Evolutionary conservation across 2,888 invertebrate genomes (phyloP), one percentile per base, ranked within the genome.

Genomic region (Nyleta sp.): DNA sequence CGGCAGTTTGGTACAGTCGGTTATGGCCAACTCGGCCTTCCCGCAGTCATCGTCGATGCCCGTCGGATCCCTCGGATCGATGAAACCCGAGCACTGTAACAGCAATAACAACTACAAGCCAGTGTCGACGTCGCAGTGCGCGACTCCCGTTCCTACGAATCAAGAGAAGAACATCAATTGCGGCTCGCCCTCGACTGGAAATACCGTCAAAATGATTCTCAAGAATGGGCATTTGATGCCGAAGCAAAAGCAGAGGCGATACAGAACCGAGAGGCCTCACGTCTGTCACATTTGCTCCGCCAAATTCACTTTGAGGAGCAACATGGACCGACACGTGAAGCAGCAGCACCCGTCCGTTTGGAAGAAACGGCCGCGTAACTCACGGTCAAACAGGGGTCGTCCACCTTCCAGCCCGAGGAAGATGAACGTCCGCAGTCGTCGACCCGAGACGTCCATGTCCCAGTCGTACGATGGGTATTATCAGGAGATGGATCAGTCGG

Each of bases 261-360:
- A 97, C 87, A 93, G 97, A 74, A 97, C 97, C 18, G 97, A 98
- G 88, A 92, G 97, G 22, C 97, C 97, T 0, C 98, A 97, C 90
- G 95, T 95, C 0, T 98, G 98, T 89, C 96, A 96, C 71, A 96
- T 97, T 87, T 98, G 98, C 90, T 95, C 96, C 0, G 97, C 97
- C 0, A 92, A 96, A 60, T 98, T 98, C 86, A 98, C 98, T 0
- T 91, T 98, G 10, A 93, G 97, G n/a, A 97, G 97, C 8, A 98
- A 98, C 85, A 98, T 98, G 97, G 98, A 98, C 89, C 93, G 97
- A 0, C 98, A 98, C 84, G 96, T 98, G 2, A 98, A 98, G 87
- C 97, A 97, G 84, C 97, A 98, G 84, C 98, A 98, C 91, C 97
- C 97, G 0, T 96, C 96, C 78, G 95, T 94, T 87, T 97, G 97